These are phyloP conservation scores for Yasuhikotakia modesta DNA, from an alignment of 2,797 vertebrate genomes.

Conservation along the genomic window DNA sequence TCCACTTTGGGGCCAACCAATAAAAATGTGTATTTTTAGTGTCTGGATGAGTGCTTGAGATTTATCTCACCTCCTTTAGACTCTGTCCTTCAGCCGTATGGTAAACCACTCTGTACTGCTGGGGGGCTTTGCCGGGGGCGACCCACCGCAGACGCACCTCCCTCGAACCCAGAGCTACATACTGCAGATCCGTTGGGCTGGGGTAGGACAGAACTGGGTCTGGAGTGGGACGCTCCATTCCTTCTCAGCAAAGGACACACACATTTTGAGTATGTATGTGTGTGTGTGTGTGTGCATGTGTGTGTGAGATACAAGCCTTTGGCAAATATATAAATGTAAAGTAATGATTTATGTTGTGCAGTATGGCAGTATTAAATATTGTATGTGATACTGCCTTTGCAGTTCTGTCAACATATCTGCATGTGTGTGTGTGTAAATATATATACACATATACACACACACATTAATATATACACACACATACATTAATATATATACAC, in stretches of 20 bases:
- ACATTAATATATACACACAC: no score
- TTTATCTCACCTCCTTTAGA: constrained; percentile 83
- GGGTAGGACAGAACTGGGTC: constrained; percentile 72
- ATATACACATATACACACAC: no score
- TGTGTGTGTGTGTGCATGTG: no score
- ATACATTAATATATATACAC: no score
- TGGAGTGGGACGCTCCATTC: constrained; percentile 71
- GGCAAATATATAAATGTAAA: no score
- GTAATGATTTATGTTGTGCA: neutral
- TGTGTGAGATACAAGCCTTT: no score
- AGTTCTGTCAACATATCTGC: no score
- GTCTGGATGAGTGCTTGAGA: neutral
- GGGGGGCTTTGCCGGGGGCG: constrained; percentile 72
- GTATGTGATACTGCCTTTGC: neutral
- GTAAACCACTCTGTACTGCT: constrained; percentile 86
- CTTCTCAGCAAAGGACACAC: constrained; percentile 57
- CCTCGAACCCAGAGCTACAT: constrained; percentile 84
- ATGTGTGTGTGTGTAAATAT: no score
- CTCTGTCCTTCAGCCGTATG: constrained; percentile 82
- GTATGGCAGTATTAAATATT: no score
- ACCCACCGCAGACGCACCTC: constrained; percentile 87
- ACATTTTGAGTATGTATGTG: neutral
- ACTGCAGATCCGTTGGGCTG: constrained; percentile 81
- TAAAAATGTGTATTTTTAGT: neutral
- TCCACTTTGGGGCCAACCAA: no score